Conservation (phyloP, 2,888 invertebrate genomes). For the Hypselothyrea guttata region DNA sequence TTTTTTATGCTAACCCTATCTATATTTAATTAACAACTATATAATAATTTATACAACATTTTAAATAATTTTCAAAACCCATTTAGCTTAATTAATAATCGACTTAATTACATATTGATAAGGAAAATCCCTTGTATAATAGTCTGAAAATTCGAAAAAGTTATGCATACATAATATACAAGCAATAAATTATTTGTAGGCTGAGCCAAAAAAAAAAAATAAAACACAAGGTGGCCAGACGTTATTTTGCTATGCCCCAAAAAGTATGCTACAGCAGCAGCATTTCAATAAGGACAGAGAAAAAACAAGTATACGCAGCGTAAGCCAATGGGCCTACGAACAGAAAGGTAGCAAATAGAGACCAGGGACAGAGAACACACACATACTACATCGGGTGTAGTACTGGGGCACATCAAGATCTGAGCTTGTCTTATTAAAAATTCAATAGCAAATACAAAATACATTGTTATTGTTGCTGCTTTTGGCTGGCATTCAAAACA, state of each 20-base stretch:
- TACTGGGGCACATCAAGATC: slow-evolving; percentile 22
- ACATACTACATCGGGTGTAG: neutral
- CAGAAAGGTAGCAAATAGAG: slow-evolving; percentile 32
- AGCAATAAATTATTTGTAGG: neutral
- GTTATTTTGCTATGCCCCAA: neutral
- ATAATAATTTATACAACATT: too few species aligned
- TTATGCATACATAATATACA: too few species aligned
- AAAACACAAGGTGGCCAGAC: neutral
- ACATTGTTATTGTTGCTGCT: slow-evolving; percentile 43
- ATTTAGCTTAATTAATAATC: too few species aligned
- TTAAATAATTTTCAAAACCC: too few species aligned
- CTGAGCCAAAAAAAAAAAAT: neutral
- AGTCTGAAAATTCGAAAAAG: too few species aligned
- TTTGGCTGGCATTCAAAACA: slow-evolving; percentile 6
- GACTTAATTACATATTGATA: too few species aligned
- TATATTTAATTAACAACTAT: too few species aligned
- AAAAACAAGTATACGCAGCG: too few species aligned
- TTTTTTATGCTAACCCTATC: too few species aligned
- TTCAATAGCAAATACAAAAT: slow-evolving; percentile 73
- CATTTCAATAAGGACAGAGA: neutral
- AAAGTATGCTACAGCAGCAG: slow-evolving; percentile 3
- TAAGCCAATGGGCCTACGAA: neutral
- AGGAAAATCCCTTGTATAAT: too few species aligned
- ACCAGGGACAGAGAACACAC: neutral
- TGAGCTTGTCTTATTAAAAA: slow-evolving; percentile 67